Evolutionary conservation across 2,888 invertebrate genomes (phyloP).

Genomic region (Acronicta aceris): DNA sequence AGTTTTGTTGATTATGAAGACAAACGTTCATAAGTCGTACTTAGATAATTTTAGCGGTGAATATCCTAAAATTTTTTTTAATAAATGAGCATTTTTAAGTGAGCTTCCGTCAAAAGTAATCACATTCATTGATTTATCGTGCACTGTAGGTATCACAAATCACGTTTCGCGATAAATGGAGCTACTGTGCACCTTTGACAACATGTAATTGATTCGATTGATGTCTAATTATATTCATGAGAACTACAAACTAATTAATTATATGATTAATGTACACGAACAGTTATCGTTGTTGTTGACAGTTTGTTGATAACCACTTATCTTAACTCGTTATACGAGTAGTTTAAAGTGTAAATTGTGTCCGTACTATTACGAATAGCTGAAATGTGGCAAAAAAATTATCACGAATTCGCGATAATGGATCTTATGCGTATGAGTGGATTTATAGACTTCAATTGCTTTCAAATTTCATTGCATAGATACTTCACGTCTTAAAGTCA

Average conservation of each 20-base stretch:
- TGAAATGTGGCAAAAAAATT: conserved; percentile 9
- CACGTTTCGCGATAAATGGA: conserved; percentile 49
- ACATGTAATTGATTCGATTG: conserved; percentile 45
- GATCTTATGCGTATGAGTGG: conserved; percentile 17
- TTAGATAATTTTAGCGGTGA: no score
- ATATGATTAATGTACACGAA: conserved; percentile 47
- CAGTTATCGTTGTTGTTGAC: conserved; percentile 54
- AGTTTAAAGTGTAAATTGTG: conserved; percentile 19
- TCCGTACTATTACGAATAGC: conserved; percentile 1
- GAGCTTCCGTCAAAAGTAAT: neutral
- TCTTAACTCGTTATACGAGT: conserved; percentile 25
- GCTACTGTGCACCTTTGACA: conserved; percentile 49
- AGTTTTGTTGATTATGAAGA: no score
- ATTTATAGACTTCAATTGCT: conserved; percentile 3
- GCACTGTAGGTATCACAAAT: conserved; percentile 44
- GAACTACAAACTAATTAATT: conserved; percentile 58
- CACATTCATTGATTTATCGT: conserved; percentile 17
- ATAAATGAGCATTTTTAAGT: neutral
- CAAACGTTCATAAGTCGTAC: no score
- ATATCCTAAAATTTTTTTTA: no score
- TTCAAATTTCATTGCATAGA: neutral
- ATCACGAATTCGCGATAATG: neutral
- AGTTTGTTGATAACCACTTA: conserved; percentile 47
- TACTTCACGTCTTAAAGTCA: neutral
- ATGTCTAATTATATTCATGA: conserved; percentile 53